phyloP scores from a whole-genome alignment of 2,888 invertebrate genomes.

The Epistrophe eligans region DNA sequence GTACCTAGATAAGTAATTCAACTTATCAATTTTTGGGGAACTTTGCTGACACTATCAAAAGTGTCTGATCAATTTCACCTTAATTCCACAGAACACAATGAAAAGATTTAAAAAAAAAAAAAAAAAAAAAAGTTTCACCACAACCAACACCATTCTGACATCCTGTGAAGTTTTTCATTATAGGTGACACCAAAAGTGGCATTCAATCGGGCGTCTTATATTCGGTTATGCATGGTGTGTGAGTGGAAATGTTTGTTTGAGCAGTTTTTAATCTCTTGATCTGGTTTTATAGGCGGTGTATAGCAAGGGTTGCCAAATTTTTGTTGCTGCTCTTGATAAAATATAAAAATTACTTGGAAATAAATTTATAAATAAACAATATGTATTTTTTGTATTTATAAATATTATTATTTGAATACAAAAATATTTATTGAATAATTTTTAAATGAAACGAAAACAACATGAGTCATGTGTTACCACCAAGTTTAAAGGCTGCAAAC shows the following conservation, averaged over 20 bases:
- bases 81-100: background rate
- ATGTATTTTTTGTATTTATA: too few species aligned
- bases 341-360: too few species aligned
- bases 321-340: too few species aligned
- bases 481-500: too few species aligned
- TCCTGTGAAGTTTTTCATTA: conserved; percentile 1
- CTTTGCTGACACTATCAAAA: background rate
- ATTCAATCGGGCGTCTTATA: background rate
- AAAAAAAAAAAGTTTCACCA: background rate
- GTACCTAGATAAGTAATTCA: too few species aligned
- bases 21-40: background rate
- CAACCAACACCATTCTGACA: background rate
- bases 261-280: conserved; percentile 67
- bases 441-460: too few species aligned
- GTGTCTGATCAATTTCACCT: conserved; percentile 11
- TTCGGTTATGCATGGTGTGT: background rate
- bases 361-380: too few species aligned
- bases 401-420: too few species aligned
- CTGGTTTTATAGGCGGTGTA: conserved; percentile 52
- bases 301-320: conserved; percentile 13
- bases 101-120: background rate
- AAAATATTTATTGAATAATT: too few species aligned
- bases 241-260: conserved; percentile 25
- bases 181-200: conserved; percentile 39
- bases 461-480: too few species aligned